These are phyloP conservation scores for Paratilapia polleni DNA, from an alignment of 2,113 vertebrate genomes.

Conservation along the genomic window DNA sequence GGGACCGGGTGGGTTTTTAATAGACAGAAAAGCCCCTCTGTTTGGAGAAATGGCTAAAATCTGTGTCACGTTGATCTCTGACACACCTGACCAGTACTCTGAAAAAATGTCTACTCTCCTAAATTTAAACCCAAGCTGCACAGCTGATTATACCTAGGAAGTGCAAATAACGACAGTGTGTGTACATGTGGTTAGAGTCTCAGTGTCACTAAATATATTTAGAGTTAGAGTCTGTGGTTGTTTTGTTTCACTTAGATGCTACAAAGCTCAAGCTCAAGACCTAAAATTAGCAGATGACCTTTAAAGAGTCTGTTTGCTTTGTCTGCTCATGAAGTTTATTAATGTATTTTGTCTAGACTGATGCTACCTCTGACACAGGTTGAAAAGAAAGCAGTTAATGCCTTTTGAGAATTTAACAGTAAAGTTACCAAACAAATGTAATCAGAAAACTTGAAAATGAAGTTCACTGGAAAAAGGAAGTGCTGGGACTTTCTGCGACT, in stretches of 20 bases:
- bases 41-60: background rate
- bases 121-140: background rate
- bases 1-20: conserved; percentile 87
- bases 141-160: background rate
- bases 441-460: conserved; percentile 7
- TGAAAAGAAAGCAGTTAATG: background rate
- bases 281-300: conserved; percentile 23
- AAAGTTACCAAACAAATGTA: background rate
- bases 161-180: background rate
- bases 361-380: background rate
- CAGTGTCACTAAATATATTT: background rate
- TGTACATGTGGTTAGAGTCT: background rate
- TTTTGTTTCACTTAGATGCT: background rate
- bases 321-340: background rate
- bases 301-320: background rate
- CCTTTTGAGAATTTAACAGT: background rate
- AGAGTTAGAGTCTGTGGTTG: background rate
- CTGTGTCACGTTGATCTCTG: background rate
- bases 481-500: background rate
- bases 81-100: no score
- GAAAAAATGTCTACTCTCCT: background rate
- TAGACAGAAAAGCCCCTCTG: background rate
- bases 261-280: background rate
- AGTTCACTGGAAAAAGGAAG: conserved; percentile 32
- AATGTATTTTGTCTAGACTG: background rate